A percentile compares a stretch with the other conserved stretches of the same genome.
Evolutionary conservation across 2,113 vertebrate genomes (phyloP).

Genomic region (Phodopus roborovskii): DNA sequence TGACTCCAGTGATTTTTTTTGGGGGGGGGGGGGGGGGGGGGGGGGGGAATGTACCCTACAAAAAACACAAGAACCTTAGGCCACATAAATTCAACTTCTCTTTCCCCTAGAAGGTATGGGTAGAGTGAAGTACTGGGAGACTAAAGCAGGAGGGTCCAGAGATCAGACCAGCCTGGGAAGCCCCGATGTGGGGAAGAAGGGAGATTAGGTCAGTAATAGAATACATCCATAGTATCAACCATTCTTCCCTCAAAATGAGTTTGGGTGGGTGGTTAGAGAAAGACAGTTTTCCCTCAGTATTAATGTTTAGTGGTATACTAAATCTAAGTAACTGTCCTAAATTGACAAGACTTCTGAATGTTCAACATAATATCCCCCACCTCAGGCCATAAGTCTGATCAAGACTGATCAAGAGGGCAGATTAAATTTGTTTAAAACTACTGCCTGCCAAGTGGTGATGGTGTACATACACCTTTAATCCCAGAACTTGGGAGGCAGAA

Average conservation of each 20-base stretch:
- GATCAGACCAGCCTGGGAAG: neutral
- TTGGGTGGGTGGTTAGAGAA: no score
- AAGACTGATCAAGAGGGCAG: neutral
- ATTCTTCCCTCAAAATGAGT: neutral
- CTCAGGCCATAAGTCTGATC: neutral
- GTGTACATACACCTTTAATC: no score
- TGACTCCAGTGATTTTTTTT: neutral
- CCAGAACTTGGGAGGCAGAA: no score
- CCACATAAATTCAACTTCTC: neutral
- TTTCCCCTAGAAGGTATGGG: no score
- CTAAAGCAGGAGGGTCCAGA: neutral
- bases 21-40: no score
- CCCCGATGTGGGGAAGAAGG: neutral
- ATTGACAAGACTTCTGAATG: neutral
- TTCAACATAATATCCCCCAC: no score
- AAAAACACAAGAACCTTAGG: neutral
- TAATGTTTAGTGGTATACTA: neutral
- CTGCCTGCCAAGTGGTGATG: no score
- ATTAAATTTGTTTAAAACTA: conserved; percentile 29
- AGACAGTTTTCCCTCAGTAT: neutral
- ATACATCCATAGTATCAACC: neutral
- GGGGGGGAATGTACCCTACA: neutral
- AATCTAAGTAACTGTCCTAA: neutral
- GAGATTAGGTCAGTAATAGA: no score
- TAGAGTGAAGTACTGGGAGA: neutral